Percentiles rank a stretch among this genome's conserved stretches.
phyloP scores from a whole-genome alignment of 2,113 vertebrate species.

The Prionailurus viverrinus region DNA sequence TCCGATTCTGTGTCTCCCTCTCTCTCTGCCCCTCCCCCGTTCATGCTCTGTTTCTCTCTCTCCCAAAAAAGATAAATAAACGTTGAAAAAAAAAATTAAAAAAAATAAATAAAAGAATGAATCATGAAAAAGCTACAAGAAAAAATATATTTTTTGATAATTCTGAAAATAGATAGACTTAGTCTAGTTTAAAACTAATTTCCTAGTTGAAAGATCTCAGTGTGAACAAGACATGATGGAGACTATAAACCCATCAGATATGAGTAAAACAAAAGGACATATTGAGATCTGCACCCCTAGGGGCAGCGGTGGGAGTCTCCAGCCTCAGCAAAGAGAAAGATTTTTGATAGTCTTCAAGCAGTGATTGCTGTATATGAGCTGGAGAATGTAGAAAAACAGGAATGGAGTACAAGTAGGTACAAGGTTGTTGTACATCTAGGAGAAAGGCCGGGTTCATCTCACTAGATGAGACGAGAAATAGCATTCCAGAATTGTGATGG shows the following conservation, averaged over 20 bases:
- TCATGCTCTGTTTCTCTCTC: no score
- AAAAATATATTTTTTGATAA: neutral
- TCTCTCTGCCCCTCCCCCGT: no score
- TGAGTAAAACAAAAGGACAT: neutral
- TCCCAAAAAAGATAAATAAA: no score
- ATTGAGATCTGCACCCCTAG: neutral
- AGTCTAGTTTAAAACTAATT: conserved; percentile 9
- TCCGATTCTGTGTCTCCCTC: no score
- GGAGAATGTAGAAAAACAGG: neutral
- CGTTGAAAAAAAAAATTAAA: no score
- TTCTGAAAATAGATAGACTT: conserved; percentile 13
- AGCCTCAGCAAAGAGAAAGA: neutral
- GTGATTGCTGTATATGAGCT: neutral
- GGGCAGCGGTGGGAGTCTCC: neutral
- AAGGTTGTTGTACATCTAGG: neutral
- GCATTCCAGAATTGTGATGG: neutral
- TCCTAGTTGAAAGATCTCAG: neutral
- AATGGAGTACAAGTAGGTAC: neutral
- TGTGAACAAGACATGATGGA: neutral
- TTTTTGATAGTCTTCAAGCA: neutral
- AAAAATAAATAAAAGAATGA: neutral
- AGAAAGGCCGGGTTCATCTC: neutral
- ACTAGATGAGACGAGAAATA: neutral
- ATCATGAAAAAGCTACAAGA: neutral
- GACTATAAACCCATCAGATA: neutral